phyloP scores from a whole-genome alignment of 1,140 invertebrate species.

The Heliconius himera region DNA sequence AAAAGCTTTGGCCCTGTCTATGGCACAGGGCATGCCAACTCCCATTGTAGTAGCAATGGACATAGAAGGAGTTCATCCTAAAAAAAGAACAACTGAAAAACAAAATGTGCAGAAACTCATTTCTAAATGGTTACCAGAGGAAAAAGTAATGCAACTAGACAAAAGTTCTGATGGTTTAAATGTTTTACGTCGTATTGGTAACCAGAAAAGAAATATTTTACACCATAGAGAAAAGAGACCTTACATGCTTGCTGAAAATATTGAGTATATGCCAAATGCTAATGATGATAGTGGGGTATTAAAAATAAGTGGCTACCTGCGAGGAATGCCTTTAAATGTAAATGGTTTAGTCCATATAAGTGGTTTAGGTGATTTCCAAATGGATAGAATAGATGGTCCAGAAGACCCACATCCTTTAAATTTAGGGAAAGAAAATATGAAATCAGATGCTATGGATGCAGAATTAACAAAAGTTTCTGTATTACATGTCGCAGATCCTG shows the following conservation, averaged over 20 bases:
- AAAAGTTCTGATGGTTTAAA: constrained; percentile 89
- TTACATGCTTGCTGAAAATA: constrained; percentile 90
- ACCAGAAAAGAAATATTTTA: constrained; percentile 89
- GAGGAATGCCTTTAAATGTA: constrained; percentile 90
- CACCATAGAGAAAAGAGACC: constrained; percentile 89
- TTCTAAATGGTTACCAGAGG: constrained; percentile 90
- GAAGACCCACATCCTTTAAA: constrained; percentile 89
- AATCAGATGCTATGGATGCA: constrained; percentile 65
- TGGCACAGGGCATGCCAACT: constrained; percentile 93
- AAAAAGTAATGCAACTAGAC: constrained; percentile 91
- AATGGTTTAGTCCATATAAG: constrained; percentile 95
- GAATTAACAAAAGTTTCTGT: constrained; percentile 77
- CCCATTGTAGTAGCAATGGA: constrained; percentile 90
- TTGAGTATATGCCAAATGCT: constrained; percentile 85
- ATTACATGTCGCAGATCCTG: constrained; percentile 85
- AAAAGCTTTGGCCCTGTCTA: constrained; percentile 86
- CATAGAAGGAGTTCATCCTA: constrained; percentile 86
- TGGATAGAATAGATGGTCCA: constrained; percentile 89
- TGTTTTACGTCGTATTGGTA: constrained; percentile 89
- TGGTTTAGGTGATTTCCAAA: constrained; percentile 95
- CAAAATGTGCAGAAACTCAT: constrained; percentile 89
- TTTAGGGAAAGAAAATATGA: constrained; percentile 73
- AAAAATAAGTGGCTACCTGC: constrained; percentile 92
- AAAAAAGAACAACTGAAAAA: constrained; percentile 89
- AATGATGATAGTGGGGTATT: constrained; percentile 86